phyloP scores from a whole-genome alignment of 2,888 invertebrate genomes.

The Aleiodes leptofemur region DNA sequence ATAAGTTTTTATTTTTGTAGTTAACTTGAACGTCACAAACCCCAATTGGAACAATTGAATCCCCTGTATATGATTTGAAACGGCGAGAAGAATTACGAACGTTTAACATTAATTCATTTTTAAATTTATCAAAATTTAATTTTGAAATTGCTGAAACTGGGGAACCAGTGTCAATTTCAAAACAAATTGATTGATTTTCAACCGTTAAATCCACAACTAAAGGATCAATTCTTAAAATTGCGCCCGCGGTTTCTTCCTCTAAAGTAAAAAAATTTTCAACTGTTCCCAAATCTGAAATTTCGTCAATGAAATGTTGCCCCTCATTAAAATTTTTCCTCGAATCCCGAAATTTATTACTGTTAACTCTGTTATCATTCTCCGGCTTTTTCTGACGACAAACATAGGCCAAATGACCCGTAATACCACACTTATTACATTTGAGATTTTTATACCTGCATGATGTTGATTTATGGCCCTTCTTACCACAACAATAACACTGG shows the following conservation, averaged over 20 bases:
- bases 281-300: constrained; percentile 15
- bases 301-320: constrained; percentile 38
- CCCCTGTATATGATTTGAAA: no score
- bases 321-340: neutral
- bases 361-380: constrained; percentile 16
- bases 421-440: constrained; percentile 40
- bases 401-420: constrained; percentile 30
- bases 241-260: no score
- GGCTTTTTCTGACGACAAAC: neutral
- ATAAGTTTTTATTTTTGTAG: no score
- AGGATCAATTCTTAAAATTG: no score
- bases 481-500: constrained; percentile 36
- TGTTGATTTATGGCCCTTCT: constrained; percentile 2
- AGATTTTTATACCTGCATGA: constrained; percentile 34
- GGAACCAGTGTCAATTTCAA: no score
- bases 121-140: no score
- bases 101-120: no score
- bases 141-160: no score
- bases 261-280: constrained; percentile 1
- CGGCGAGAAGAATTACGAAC: constrained; percentile 7
- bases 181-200: no score
- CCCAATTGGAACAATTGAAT: no score
- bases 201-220: no score
- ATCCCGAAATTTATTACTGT: constrained; percentile 9
- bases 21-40: no score